Conservation (phyloP, 1,140 invertebrate species). For the Homalodisca vitripennis region DNA sequence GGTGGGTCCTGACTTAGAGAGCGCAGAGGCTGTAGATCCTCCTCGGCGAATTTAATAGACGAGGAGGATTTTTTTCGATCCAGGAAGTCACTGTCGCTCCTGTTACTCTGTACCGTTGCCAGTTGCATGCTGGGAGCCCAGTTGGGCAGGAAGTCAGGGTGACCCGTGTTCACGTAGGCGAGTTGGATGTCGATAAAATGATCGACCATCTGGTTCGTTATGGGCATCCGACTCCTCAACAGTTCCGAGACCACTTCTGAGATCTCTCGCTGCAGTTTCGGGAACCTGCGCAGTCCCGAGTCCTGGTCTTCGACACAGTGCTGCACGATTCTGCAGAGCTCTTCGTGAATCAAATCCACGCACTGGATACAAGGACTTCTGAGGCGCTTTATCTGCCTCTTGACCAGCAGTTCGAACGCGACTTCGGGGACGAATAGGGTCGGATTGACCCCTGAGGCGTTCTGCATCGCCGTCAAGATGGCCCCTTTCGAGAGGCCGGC, state of each 20-base stretch:
- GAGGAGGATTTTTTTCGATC: background rate
- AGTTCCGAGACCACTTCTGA: conserved; percentile 67
- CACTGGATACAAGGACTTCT: conserved; percentile 67
- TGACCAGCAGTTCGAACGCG: conserved; percentile 72
- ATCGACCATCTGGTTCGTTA: conserved; percentile 65
- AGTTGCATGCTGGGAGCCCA: background rate
- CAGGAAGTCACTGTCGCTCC: too few species aligned
- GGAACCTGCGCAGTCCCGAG: conserved; percentile 70
- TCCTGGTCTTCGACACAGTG: conserved; percentile 39
- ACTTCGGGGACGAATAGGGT: conserved; percentile 72
- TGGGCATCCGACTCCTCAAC: conserved; percentile 58
- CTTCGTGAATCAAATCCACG: conserved; percentile 72
- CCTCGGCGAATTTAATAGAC: background rate
- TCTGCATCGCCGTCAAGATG: conserved; percentile 69
- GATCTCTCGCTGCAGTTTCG: conserved; percentile 66
- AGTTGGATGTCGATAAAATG: conserved; percentile 67
- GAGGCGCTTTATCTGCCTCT: conserved; percentile 67
- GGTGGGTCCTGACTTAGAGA: background rate
- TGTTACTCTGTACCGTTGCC: background rate
- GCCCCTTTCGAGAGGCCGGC: conserved; percentile 59
- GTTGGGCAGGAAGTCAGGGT: conserved; percentile 56
- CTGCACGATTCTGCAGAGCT: conserved; percentile 70
- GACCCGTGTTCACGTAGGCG: conserved; percentile 73
- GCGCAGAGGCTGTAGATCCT: background rate
- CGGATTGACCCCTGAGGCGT: conserved; percentile 67